Evolutionary conservation across 2,113 vertebrate genomes (phyloP).

Genomic region (Centropristis striata): DNA sequence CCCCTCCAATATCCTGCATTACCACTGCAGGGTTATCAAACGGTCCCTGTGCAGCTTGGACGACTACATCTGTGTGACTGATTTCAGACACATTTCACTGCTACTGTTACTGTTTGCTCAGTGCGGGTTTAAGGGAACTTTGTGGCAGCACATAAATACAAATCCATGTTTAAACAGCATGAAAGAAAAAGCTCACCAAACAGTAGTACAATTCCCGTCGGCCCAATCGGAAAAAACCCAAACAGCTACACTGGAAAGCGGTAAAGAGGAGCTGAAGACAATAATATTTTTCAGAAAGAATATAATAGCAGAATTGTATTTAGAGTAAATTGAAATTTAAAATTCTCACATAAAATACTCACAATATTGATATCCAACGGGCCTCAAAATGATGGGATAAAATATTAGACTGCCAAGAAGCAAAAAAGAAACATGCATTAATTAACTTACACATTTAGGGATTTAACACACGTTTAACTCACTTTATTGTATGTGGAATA

Average conservation of each 20-base stretch:
- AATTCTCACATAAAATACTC: neutral
- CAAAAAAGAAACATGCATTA: neutral
- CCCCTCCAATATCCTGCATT: conserved; percentile 45
- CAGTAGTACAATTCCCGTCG: fast-evolving
- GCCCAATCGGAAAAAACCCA: neutral
- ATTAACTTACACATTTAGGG: neutral
- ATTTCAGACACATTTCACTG: conserved; percentile 34
- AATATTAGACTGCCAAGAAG: neutral
- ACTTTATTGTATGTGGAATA: neutral
- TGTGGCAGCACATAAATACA: neutral
- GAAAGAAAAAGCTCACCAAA: conserved; percentile 15
- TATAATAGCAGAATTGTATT: neutral
- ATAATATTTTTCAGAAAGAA: neutral
- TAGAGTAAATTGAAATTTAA: neutral
- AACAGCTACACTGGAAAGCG: fast-evolving
- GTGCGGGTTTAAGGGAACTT: conserved; percentile 14
- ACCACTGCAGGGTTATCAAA: conserved; percentile 69
- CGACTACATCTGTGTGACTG: conserved; percentile 34
- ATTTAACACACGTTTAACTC: neutral
- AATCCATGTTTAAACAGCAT: conserved; percentile 12
- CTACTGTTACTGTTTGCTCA: neutral
- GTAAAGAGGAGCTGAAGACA: neutral
- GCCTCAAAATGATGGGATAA: no score
- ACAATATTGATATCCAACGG: neutral
- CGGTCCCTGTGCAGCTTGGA: conserved; percentile 54